Base-by-base conservation (phyloP, 2,797 vertebrate species). In the Amniataba percoides region DNA sequence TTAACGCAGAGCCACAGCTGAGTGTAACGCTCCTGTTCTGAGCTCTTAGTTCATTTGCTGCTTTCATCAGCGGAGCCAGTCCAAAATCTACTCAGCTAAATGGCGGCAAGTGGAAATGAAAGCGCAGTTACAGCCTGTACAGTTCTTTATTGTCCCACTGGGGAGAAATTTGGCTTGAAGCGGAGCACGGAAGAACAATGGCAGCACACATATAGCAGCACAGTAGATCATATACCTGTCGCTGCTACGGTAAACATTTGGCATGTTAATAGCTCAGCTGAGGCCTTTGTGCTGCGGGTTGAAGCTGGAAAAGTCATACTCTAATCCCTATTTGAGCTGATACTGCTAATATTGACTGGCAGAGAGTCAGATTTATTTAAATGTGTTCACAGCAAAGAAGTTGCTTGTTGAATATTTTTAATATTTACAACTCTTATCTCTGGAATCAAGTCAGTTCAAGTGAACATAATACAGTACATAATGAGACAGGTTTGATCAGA, bases 1-100 rank as follows among this genome's bases (percentile, higher is more conserved):
- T 62, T 34, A 56, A 78, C 67, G 72, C 78, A 49, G 80, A 75
- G 67, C 67, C 77, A 60, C 87, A 87, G 79, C 79, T 77, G 82
- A 86, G 76, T 68, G 55, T 21, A 80, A 52, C 78, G 72, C 81
- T 76, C 61, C 68, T 80, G 71, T 72, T 52, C 73, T 72, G 73
- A 81, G 74, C 70, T 80, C 43, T 61, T 49, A 66, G 4, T 71
- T 86, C 78, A 82, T 87, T 72, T 79, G 76, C 55, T 82, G 77
- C 73, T 71, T n/a, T 65, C 68, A 2, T 63, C 62, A 65, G 64
- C 62, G 18, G 16, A 58, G 53, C 36, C 34, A 27, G 36, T 34
- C 55, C 52, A 72, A 73, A 34, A 67, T 58, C 56, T 76, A 69
- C 27, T 55, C 55, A 48, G 76, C 48, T 45, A 46, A 23, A 57